Conservation (phyloP, 1,140 invertebrate genomes). For the Sminthurinus signatus region DNA sequence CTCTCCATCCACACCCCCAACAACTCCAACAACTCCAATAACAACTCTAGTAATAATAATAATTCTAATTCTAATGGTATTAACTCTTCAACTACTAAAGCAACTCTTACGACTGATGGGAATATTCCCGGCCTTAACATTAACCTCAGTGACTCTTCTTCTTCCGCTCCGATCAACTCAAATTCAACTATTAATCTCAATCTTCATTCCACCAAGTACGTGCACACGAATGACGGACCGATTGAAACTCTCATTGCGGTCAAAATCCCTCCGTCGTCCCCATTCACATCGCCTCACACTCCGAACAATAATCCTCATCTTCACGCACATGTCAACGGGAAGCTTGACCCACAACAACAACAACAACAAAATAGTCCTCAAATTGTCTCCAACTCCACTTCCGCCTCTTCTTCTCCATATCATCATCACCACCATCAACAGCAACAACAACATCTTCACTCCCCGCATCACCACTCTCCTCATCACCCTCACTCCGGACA, state of each 20-base stretch:
- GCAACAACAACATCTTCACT: slow-evolving; percentile 18
- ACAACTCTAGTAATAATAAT: slow-evolving; percentile 12
- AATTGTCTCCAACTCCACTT: slow-evolving; percentile 26
- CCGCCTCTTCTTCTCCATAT: no score
- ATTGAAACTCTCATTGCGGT: slow-evolving; percentile 34
- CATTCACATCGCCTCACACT: neutral
- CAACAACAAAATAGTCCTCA: slow-evolving; percentile 25
- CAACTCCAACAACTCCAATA: slow-evolving; percentile 1
- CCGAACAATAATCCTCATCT: slow-evolving; percentile 12
- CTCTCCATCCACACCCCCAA: neutral
- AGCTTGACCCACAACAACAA: slow-evolving; percentile 17
- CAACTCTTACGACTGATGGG: slow-evolving; percentile 41
- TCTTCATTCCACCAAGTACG: slow-evolving; percentile 31
- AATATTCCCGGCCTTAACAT: slow-evolving; percentile 41
- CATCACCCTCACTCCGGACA: no score
- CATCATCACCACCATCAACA: neutral
- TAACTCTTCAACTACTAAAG: slow-evolving; percentile 14
- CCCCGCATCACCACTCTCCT: slow-evolving; percentile 2
- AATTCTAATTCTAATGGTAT: slow-evolving; percentile 7
- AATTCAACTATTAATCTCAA: slow-evolving; percentile 24
- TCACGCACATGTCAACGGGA: slow-evolving; percentile 11
- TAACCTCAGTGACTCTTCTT: slow-evolving; percentile 28
- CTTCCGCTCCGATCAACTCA: no score
- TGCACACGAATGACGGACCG: slow-evolving; percentile 22
- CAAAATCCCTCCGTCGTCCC: slow-evolving; percentile 23